phyloP scores from a whole-genome alignment of 2,113 vertebrate genomes.

The Myotis brandtii region DNA sequence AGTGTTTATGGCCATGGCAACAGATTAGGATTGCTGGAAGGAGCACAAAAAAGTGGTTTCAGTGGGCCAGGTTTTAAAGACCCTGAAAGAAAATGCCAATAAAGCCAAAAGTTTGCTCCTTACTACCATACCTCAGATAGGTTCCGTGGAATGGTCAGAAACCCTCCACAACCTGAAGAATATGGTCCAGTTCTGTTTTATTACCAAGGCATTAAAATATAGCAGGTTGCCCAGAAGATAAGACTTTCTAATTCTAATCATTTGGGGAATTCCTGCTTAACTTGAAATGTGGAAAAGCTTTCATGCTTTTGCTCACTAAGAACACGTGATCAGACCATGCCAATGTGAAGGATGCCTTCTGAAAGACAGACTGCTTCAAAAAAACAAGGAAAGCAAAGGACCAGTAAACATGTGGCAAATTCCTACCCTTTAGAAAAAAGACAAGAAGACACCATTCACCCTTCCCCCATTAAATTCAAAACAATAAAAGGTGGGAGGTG shows the following conservation, averaged over 20 bases:
- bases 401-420: not conserved
- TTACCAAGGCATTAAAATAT: slow-evolving; percentile 85
- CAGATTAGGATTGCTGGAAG: slow-evolving; percentile 93
- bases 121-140: slow-evolving; percentile 94
- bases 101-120: slow-evolving; percentile 97
- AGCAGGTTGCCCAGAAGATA: slow-evolving; percentile 24
- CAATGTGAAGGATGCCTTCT: not conserved
- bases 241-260: slow-evolving; percentile 44
- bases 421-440: not conserved
- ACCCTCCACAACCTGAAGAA: slow-evolving; percentile 90
- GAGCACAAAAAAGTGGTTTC: slow-evolving; percentile 89
- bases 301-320: not conserved
- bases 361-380: not conserved
- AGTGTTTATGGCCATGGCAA: slow-evolving; percentile 95
- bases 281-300: slow-evolving; percentile 55
- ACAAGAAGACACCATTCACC: not conserved
- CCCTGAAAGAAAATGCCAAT: slow-evolving; percentile 96
- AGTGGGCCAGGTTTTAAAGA: slow-evolving; percentile 97
- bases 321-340: not conserved
- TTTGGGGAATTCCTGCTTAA: slow-evolving; percentile 49
- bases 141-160: slow-evolving; percentile 93
- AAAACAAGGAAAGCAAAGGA: not conserved
- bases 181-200: slow-evolving; percentile 85
- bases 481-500: not conserved
- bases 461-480: not conserved